Conservation (phyloP, 2,113 vertebrate genomes). For the Catharus minimus region DNA sequence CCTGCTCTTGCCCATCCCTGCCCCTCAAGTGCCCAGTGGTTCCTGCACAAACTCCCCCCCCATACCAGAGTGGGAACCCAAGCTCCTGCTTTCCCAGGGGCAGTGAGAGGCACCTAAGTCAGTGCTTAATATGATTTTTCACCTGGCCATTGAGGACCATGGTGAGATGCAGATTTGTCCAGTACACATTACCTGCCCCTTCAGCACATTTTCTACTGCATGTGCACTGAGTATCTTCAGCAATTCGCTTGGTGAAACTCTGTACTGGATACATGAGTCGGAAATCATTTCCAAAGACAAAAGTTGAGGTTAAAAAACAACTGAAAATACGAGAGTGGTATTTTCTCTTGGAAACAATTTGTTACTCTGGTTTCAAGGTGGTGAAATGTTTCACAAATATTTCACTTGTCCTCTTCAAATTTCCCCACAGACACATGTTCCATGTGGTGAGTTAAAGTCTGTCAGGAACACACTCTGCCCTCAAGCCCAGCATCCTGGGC, state of each 20-base stretch:
- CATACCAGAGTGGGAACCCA: background rate
- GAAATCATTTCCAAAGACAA: background rate
- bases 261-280: fast-evolving
- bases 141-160: background rate
- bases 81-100: background rate
- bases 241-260: background rate
- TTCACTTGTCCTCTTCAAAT: background rate
- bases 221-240: background rate
- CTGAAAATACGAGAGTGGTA: background rate
- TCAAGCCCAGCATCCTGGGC: background rate
- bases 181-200: background rate
- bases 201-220: background rate
- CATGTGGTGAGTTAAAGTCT: fast-evolving
- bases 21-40: fast-evolving
- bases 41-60: background rate
- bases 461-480: fast-evolving
- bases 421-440: fast-evolving
- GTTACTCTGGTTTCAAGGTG: background rate
- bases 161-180: background rate
- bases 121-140: background rate
- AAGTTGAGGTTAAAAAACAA: background rate
- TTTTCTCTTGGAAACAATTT: background rate
- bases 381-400: background rate
- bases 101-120: background rate
- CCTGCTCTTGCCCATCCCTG: background rate